phyloP scores from a whole-genome alignment of 2,113 vertebrate species.

The Urocitellus parryii region DNA sequence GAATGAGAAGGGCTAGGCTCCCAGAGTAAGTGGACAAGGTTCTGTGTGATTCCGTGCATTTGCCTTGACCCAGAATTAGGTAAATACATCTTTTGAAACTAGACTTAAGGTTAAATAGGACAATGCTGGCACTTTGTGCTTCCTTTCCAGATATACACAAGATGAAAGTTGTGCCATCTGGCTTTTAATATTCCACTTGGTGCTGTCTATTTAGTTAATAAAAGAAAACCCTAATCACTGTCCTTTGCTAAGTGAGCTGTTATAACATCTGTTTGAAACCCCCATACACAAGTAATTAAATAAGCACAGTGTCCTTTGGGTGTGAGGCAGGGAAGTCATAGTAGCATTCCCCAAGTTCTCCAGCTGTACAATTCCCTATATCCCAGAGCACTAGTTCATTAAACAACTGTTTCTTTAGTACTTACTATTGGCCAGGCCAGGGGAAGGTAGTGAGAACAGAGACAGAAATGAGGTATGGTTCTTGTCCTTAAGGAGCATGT shows the following conservation, averaged over 20 bases:
- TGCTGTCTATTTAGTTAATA: conserved; percentile 78
- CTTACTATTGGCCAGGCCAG: not conserved
- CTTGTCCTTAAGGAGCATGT: not conserved
- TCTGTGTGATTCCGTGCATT: not conserved
- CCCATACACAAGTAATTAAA: conserved; percentile 73
- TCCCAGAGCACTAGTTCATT: conserved; percentile 59
- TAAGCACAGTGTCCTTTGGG: conserved; percentile 70
- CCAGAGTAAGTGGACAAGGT: not conserved
- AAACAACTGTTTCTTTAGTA: conserved; percentile 47
- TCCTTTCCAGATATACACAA: conserved; percentile 54
- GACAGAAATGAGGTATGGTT: not conserved
- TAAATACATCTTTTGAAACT: conserved; percentile 49
- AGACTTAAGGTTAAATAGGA: conserved; percentile 70
- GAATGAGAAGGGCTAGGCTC: not conserved
- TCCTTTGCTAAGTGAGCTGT: conserved; percentile 79
- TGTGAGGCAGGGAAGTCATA: conserved; percentile 57
- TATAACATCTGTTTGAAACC: conserved; percentile 78
- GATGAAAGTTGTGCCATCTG: conserved; percentile 74
- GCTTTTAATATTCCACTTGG: conserved; percentile 81
- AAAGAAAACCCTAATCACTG: conserved; percentile 77
- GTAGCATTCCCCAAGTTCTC: conserved; percentile 36
- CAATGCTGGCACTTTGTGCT: conserved; percentile 53
- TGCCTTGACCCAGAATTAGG: not conserved
- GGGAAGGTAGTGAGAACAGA: not conserved
- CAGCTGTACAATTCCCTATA: not conserved